Percentiles rank a stretch among this genome's conserved stretches.
These are phyloP conservation scores for Trogon melanurus DNA, from an alignment of 2,113 vertebrate genomes.

Conservation along the genomic window DNA sequence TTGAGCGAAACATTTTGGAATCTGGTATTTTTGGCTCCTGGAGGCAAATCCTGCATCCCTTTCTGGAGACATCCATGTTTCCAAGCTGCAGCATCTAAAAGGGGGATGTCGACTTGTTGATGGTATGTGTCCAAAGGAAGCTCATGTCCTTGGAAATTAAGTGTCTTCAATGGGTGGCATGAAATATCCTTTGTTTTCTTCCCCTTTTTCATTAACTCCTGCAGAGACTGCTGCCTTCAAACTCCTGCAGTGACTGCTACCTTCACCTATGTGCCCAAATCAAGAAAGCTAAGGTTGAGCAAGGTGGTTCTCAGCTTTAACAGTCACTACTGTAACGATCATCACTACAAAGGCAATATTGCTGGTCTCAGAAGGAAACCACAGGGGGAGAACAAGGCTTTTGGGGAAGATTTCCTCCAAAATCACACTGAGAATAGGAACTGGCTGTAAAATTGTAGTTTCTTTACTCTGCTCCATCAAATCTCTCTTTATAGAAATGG, in stretches of 20 bases:
- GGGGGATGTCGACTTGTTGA: not conserved
- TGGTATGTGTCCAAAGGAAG: rapidly evolving
- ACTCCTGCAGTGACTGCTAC: not conserved
- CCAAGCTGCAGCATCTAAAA: not conserved
- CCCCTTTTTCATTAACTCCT: not conserved
- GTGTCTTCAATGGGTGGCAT: not conserved
- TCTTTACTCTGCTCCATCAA: not conserved
- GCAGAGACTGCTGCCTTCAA: not conserved
- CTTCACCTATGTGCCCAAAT: not conserved
- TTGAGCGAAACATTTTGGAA: not conserved
- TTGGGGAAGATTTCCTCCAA: not conserved
- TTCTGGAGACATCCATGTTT: not conserved
- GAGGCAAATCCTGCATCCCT: not conserved
- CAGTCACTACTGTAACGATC: no score
- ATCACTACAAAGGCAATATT: not conserved
- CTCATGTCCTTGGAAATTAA: not conserved
- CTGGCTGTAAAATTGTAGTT: not conserved
- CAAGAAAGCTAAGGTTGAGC: not conserved
- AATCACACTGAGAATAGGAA: not conserved
- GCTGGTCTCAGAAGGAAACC: not conserved
- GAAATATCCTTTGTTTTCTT: not conserved
- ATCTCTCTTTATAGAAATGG: not conserved
- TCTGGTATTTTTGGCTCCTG: not conserved
- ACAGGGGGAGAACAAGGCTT: not conserved
- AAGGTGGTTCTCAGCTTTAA: not conserved